phyloP scores from a whole-genome alignment of 2,797 vertebrate genomes.

The Melanotaenia parkinsoni region DNA sequence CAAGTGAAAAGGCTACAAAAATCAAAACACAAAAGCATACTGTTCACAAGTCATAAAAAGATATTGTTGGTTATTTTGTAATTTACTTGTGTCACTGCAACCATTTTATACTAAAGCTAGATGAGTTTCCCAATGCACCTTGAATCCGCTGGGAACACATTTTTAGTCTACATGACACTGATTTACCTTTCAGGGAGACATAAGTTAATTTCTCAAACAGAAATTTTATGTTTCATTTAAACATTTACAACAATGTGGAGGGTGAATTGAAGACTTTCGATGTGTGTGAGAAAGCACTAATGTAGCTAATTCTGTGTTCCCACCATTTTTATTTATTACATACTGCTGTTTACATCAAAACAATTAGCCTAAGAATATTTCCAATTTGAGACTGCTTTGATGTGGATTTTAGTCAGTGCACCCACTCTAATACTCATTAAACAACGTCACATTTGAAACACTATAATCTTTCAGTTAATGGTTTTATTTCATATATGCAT shows the following conservation, averaged over 20 bases:
- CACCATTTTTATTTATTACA: conserved; percentile 10
- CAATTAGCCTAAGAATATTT: conserved; percentile 10
- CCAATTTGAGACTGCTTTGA: conserved; percentile 2
- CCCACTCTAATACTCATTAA: conserved; percentile 3
- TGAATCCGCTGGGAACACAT: no score
- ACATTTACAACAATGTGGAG: not conserved
- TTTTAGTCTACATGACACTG: not conserved
- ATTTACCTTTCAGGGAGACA: not conserved
- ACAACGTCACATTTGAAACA: not conserved
- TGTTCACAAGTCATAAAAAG: no score
- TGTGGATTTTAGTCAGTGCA: conserved; percentile 13
- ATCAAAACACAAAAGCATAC: no score
- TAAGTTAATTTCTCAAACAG: not conserved
- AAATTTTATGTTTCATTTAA: not conserved
- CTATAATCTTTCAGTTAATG: conserved; percentile 12
- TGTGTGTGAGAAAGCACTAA: not conserved
- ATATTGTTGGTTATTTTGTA: no score
- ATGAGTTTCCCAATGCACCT: no score
- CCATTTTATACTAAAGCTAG: no score
- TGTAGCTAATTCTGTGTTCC: not conserved
- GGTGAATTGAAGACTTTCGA: not conserved
- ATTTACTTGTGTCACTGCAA: no score
- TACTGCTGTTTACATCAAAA: conserved; percentile 2
- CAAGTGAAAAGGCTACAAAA: no score
- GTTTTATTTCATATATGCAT: not conserved